Evolutionary conservation across 1,140 invertebrate species (phyloP).

Genomic region (Zaprionus capensis): DNA sequence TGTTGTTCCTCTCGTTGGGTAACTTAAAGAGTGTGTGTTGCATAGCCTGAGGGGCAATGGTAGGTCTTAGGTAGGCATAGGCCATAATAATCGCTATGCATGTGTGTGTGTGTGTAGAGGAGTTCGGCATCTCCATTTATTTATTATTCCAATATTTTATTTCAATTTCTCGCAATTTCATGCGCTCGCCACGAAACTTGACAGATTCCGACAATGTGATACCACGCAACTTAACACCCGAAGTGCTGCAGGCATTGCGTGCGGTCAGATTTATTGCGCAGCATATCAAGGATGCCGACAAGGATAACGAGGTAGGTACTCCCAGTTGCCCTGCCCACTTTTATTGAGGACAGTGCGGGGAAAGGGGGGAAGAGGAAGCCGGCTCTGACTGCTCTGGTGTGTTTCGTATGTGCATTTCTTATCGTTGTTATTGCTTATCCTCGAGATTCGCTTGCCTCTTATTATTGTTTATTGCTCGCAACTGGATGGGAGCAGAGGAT

Average conservation of each 20-base stretch:
- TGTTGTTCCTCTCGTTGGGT: slow-evolving; percentile 21
- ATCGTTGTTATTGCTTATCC: slow-evolving; percentile 64
- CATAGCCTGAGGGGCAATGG: slow-evolving; percentile 33
- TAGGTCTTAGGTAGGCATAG: slow-evolving; percentile 21
- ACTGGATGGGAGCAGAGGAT: slow-evolving; percentile 35
- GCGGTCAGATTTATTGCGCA: slow-evolving; percentile 98
- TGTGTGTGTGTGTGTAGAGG: slow-evolving; percentile 20
- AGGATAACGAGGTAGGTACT: slow-evolving; percentile 93
- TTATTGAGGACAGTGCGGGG: slow-evolving; percentile 58
- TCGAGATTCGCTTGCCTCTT: slow-evolving; percentile 62
- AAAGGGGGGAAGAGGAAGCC: background rate
- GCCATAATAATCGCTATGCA: slow-evolving; percentile 61
- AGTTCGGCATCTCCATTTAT: slow-evolving; percentile 61
- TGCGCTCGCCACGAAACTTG: slow-evolving; percentile 63
- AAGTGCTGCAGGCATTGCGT: slow-evolving; percentile 95
- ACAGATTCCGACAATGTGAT: slow-evolving; percentile 91
- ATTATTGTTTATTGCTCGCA: slow-evolving; percentile 75
- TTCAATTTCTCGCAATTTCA: slow-evolving; percentile 80
- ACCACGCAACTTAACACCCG: slow-evolving; percentile 91
- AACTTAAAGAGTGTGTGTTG: slow-evolving; percentile 33
- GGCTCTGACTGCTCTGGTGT: slow-evolving; percentile 10
- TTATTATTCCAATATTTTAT: slow-evolving; percentile 81
- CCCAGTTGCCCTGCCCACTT: slow-evolving; percentile 51
- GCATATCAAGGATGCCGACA: slow-evolving; percentile 97
- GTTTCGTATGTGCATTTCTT: slow-evolving; percentile 40